Conservation (phyloP, 2,888 invertebrate genomes). For the Philereme transversata region DNA sequence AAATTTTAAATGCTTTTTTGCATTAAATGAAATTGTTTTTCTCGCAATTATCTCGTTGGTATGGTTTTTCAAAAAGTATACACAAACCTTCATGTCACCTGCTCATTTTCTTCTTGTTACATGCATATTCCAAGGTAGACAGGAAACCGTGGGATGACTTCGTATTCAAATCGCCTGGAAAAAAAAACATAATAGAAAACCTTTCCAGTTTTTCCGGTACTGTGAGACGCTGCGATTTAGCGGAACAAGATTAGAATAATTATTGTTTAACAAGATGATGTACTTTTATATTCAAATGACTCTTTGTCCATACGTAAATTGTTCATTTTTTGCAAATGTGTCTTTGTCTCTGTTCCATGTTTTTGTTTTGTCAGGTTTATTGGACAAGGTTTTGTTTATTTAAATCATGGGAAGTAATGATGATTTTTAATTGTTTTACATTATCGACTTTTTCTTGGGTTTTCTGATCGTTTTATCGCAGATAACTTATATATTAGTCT, state of each 20-base stretch:
- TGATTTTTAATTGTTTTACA: conserved; percentile 29
- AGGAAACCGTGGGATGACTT: conserved; percentile 64
- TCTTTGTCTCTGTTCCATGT: conserved; percentile 34
- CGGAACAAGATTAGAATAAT: conserved; percentile 70
- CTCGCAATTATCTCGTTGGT: too few species aligned
- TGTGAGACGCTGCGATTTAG: conserved; percentile 63
- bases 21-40: too few species aligned
- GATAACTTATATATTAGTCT: too few species aligned
- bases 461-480: conserved; percentile 9
- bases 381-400: conserved; percentile 44
- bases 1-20: too few species aligned
- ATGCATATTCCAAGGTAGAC: conserved; percentile 50
- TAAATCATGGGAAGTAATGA: conserved; percentile 37
- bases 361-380: conserved; percentile 45
- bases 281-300: conserved; percentile 74
- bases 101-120: conserved; percentile 19
- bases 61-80: too few species aligned
- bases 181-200: conserved; percentile 66
- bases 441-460: conserved; percentile 25
- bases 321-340: conserved; percentile 37
- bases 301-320: conserved; percentile 62
- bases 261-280: conserved; percentile 41
- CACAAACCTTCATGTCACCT: conserved; percentile 14
- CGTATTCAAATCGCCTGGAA: conserved; percentile 67
- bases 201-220: conserved; percentile 80